These are phyloP conservation scores for Lepidothrix coronata DNA, from an alignment of 2,113 vertebrate species.

Conservation along the genomic window DNA sequence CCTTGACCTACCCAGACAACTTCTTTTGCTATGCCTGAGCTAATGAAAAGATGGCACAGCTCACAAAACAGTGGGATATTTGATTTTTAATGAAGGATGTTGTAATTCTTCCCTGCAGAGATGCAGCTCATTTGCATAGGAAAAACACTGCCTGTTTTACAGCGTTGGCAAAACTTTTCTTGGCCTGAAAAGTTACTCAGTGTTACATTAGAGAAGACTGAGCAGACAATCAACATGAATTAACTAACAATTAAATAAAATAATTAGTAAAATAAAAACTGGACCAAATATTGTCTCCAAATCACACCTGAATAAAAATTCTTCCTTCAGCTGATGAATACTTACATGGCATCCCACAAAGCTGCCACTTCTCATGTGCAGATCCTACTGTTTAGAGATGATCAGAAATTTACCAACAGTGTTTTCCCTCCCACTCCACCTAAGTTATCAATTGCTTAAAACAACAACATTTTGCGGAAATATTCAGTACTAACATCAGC, in stretches of 20 bases:
- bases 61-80: neutral
- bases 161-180: neutral
- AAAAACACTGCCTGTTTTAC: neutral
- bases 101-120: neutral
- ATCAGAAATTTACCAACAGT: neutral
- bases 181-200: neutral
- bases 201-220: neutral
- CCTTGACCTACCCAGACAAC: neutral
- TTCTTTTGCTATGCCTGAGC: neutral
- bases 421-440: neutral
- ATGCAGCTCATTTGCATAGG: rapidly evolving
- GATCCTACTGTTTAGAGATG: neutral
- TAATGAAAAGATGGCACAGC: neutral
- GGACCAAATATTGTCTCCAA: neutral
- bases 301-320: neutral
- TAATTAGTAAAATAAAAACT: neutral
- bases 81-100: neutral
- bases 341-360: neutral
- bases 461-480: neutral
- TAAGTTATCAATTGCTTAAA: neutral
- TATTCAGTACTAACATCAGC: neutral
- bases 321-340: neutral
- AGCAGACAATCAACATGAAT: neutral
- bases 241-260: neutral
- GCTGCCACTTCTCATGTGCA: neutral